A percentile compares a stretch with the other conserved stretches of the same genome.
Evolutionary conservation across 2,797 vertebrate species (phyloP).

Genomic region (Potorous gilbertii): DNA sequence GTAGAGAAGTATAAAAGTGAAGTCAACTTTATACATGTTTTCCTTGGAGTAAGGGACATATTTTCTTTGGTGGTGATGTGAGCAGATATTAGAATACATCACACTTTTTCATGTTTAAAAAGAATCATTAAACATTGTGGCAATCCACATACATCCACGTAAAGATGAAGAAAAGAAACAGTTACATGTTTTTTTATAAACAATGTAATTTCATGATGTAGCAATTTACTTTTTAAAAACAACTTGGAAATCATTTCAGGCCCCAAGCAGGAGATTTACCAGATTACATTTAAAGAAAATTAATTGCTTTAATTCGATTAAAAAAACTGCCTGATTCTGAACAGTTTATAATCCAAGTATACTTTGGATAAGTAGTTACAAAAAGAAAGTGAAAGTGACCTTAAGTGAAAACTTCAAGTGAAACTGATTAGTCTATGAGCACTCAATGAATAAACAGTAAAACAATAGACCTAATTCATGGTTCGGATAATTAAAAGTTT

Average conservation of each 20-base stretch:
- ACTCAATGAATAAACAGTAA: slow-evolving; percentile 54
- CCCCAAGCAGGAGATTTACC: neutral
- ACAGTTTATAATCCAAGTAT: slow-evolving; percentile 48
- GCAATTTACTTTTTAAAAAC: slow-evolving; percentile 34
- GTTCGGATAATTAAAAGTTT: slow-evolving; percentile 4
- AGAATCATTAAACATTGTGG: slow-evolving; percentile 16
- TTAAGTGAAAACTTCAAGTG: slow-evolving; percentile 63
- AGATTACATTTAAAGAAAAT: neutral
- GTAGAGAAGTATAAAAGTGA: neutral
- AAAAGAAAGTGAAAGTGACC: slow-evolving; percentile 79
- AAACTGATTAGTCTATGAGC: slow-evolving; percentile 49
- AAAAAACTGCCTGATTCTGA: slow-evolving; percentile 23
- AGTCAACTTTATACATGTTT: slow-evolving; percentile 2
- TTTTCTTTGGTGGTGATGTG: neutral
- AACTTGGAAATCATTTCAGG: neutral
- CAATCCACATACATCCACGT: neutral
- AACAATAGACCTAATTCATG: neutral
- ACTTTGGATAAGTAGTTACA: slow-evolving; percentile 38
- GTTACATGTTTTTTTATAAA: slow-evolving; percentile 51
- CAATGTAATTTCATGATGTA: slow-evolving; percentile 42
- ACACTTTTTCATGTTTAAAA: slow-evolving; percentile 39
- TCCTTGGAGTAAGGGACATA: neutral
- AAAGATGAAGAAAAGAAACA: slow-evolving; percentile 39
- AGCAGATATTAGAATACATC: slow-evolving; percentile 12
- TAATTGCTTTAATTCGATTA: slow-evolving; percentile 11